phyloP scores from a whole-genome alignment of 2,888 invertebrate species.

The Caradrina kadenii region DNA sequence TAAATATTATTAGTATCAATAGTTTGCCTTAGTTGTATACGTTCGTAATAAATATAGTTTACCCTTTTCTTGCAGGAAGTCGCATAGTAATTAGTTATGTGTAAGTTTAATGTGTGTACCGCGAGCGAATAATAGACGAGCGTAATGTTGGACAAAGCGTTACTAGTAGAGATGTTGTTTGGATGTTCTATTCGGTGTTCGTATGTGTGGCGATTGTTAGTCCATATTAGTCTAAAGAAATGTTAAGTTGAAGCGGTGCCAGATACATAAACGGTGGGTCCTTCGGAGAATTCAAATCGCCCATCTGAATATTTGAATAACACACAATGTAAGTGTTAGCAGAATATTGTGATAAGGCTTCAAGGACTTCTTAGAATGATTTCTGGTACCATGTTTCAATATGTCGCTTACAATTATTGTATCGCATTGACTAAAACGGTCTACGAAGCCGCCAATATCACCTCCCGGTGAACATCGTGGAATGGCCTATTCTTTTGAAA shows the following conservation, averaged over 20 bases:
- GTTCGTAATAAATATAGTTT: background rate
- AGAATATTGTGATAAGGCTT: conserved; percentile 9
- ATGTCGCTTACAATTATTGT: background rate
- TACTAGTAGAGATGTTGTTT: no score
- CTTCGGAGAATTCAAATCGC: conserved; percentile 33
- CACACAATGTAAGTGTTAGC: conserved; percentile 1
- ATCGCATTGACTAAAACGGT: background rate
- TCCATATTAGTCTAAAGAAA: background rate
- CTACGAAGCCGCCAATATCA: background rate
- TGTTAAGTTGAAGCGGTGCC: conserved; percentile 17
- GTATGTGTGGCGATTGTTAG: background rate
- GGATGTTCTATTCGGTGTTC: background rate
- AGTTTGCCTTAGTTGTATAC: background rate
- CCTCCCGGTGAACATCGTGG: background rate
- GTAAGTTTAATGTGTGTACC: background rate
- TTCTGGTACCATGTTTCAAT: background rate
- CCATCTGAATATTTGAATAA: conserved; percentile 22
- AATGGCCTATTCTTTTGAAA: no score
- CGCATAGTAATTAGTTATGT: background rate
- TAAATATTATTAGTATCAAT: background rate
- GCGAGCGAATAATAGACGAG: background rate
- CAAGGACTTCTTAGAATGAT: conserved; percentile 10
- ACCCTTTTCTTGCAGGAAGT: background rate
- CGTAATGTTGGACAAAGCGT: background rate
- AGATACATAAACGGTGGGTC: conserved; percentile 28